These are phyloP conservation scores for Acanthoscelides obtectus DNA, from an alignment of 2,888 invertebrate genomes.

Conservation along the genomic window DNA sequence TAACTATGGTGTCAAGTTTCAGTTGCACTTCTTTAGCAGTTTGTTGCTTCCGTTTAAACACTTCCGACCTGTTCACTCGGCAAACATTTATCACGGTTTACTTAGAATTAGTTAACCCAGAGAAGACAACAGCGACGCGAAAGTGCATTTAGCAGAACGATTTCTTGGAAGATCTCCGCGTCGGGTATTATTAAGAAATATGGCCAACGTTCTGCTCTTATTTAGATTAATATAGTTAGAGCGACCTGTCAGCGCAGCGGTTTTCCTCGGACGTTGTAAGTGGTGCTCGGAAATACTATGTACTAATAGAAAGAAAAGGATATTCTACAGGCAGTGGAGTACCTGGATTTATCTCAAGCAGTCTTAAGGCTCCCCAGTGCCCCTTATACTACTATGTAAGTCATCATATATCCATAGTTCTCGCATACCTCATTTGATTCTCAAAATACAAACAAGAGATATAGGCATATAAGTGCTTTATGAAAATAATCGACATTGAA, in stretches of 20 bases:
- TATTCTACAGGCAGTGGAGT: neutral
- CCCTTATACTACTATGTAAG: too few relatives aligned
- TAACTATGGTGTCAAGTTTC: too few relatives aligned
- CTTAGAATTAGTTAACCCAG: conserved; percentile 25
- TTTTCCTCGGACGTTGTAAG: neutral
- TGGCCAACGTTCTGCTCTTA: conserved; percentile 9
- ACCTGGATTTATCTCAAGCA: neutral
- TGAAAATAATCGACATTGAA: too few relatives aligned
- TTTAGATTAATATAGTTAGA: conserved; percentile 14
- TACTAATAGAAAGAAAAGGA: neutral
- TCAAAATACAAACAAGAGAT: too few relatives aligned
- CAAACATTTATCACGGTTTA: conserved; percentile 26
- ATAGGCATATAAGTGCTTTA: too few relatives aligned
- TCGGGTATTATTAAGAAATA: conserved; percentile 16
- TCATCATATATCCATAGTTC: too few relatives aligned
- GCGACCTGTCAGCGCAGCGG: neutral
- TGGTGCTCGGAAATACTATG: neutral
- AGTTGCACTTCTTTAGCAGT: neutral
- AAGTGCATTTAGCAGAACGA: conserved; percentile 25
- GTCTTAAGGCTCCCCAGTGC: too few relatives aligned
- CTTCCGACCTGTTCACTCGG: neutral
- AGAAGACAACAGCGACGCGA: conserved; percentile 16
- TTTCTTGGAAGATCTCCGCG: conserved; percentile 15
- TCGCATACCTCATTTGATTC: too few relatives aligned
- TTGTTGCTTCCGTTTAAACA: neutral